Evolutionary conservation across 30 jellyfish, hydroid and myxozoan genomes (phyloP), one percentile per base, ranked within the genome.

Genomic region (Pelagia noctiluca): DNA sequence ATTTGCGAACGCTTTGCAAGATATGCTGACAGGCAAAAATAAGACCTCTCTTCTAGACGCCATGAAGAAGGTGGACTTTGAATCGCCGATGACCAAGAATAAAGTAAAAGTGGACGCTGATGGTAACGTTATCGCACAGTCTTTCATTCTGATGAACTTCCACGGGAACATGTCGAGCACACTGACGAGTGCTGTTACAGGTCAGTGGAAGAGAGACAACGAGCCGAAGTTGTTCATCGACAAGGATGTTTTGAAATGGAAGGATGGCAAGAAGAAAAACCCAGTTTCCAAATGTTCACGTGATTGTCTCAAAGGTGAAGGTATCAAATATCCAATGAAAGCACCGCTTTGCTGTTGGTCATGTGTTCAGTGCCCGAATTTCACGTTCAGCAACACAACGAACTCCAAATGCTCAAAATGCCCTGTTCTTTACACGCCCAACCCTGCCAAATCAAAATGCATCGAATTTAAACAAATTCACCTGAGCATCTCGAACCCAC

Each of bases 291-390:
- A 80, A 52, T 95, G 99, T 82, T 62, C 86, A 50, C 54, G 31
- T 28, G 90, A 81, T 28, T 95, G 99, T 52, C 60, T 60, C 3
- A 86, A 91, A 26, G 97, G 99, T 2, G 75, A 82, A 37, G 77
- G 62, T n/a, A 70, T 82, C 80, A n/a, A 26, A 19, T 74, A 54
- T 22, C 87, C 89, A 13, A 29, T n/a, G 13, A 75, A 19, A 2
- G 88, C 76, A 0, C 87, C 88, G 32, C 32, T 16, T 13, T 84
- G 97, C 66, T 95, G 99, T 63, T 95, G 99, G 99, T 53, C 76
- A 5, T 95, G 99, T 50, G 69, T 2, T 19, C 42, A 62, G 46
- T 95, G 99, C 48, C 97, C 97, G 7, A 79, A 85, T 65, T 53
- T 30, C 47, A 80, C 97, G 16, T 31, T 80, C 46, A 75, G 96